A percentile compares a stretch with the other conserved stretches of the same genome.
These are phyloP conservation scores for Akabosia matsudoensis DNA, from an alignment of 1,140 invertebrate genomes.

Conservation along the genomic window DNA sequence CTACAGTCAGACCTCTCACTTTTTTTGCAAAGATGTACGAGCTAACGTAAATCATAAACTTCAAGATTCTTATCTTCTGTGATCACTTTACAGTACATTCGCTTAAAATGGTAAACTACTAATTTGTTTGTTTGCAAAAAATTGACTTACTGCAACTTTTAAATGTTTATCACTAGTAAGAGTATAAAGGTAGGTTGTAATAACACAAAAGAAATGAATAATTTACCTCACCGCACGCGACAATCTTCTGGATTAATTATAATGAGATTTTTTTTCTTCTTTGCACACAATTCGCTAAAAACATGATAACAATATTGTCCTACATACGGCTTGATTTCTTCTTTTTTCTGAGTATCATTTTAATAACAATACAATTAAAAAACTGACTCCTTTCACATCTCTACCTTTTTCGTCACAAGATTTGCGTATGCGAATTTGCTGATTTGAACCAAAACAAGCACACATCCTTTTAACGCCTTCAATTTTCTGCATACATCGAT, in stretches of 20 bases:
- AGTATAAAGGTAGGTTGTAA: neutral
- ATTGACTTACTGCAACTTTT: neutral
- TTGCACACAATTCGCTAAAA: neutral
- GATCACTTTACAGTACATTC: neutral
- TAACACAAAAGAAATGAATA: neutral
- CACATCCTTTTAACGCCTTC: too few species aligned
- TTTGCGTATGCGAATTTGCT: neutral
- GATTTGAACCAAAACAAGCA: too few species aligned
- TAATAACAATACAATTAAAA: neutral
- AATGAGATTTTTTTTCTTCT: neutral
- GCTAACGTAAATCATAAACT: neutral
- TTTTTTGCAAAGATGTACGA: slow-evolving; percentile 1
- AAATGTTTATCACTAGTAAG: neutral
- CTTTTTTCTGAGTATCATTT: neutral
- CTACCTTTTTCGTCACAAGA: neutral
- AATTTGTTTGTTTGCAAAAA: slow-evolving; percentile 7
- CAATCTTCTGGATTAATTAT: neutral
- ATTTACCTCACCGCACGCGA: neutral
- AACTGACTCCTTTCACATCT: neutral
- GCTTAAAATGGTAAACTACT: neutral
- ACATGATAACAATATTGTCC: neutral
- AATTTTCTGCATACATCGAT: too few species aligned
- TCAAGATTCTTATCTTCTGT: neutral
- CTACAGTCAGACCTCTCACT: slow-evolving; percentile 20
- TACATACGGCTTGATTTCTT: neutral